Percentiles rank a stretch among this genome's conserved stretches.
Evolutionary conservation across 2,797 vertebrate genomes (phyloP).

Genomic region (Neomorphus geoffroyi): DNA sequence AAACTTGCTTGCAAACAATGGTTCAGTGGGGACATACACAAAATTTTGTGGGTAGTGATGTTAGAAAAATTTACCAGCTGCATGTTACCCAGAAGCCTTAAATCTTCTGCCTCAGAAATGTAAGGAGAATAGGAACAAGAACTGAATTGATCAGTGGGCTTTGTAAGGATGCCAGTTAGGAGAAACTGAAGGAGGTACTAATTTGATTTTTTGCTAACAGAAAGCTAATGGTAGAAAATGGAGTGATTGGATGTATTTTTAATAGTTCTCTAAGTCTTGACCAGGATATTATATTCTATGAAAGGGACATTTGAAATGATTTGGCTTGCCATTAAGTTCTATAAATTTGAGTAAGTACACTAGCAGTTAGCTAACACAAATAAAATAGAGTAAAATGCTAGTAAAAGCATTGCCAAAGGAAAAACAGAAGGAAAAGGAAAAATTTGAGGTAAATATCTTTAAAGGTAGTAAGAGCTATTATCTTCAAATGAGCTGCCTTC

Average conservation of each 20-base stretch:
- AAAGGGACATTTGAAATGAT: neutral
- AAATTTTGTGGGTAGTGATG: conserved; percentile 21
- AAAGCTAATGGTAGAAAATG: neutral
- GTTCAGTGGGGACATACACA: neutral
- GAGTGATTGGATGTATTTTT: neutral
- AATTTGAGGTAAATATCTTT: neutral
- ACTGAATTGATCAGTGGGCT: neutral
- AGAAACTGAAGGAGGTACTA: neutral
- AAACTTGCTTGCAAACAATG: conserved; percentile 49
- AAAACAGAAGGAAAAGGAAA: neutral
- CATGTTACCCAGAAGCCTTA: conserved; percentile 2
- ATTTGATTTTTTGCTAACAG: conserved; percentile 5
- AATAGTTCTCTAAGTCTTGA: conserved; percentile 37
- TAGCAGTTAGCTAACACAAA: conserved; percentile 6
- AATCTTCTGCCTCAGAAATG: conserved; percentile 7
- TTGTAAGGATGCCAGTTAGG: neutral
- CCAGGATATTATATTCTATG: neutral
- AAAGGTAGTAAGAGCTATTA: neutral
- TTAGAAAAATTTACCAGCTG: conserved; percentile 43
- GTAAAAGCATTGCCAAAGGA: neutral
- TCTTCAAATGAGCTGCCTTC: neutral
- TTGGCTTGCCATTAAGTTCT: neutral
- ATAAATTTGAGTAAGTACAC: neutral
- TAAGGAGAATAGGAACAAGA: neutral
- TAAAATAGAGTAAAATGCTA: neutral